phyloP scores from a whole-genome alignment of 2,113 vertebrate genomes.

The Nettapus auritus region DNA sequence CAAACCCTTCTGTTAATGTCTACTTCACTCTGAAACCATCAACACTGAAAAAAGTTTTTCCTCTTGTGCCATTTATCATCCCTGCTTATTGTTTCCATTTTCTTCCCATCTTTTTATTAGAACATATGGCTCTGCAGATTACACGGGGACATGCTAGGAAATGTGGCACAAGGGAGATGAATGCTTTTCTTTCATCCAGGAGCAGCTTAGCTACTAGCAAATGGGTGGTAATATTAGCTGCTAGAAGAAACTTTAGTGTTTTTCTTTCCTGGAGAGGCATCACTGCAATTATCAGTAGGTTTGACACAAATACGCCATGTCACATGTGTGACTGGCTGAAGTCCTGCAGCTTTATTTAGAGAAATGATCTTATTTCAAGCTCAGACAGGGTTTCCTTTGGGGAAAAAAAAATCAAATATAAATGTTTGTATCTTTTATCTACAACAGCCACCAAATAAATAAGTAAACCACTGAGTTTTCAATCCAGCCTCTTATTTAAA shows the following conservation, averaged over 20 bases:
- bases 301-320: rapidly evolving
- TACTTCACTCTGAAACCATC: neutral
- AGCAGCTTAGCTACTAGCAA: neutral
- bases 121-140: neutral
- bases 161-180: neutral
- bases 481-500: neutral
- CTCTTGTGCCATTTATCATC: neutral
- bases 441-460: neutral
- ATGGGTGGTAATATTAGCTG: neutral
- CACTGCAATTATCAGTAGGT: neutral
- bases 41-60: neutral
- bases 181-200: neutral
- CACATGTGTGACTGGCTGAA: neutral
- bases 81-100: neutral
- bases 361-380: neutral
- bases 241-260: neutral
- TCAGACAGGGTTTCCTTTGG: neutral
- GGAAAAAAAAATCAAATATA: neutral
- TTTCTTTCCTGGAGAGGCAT: neutral
- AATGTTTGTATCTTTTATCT: neutral
- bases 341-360: neutral
- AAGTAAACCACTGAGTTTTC: neutral
- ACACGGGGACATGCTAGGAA: neutral
- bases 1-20: neutral
- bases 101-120: neutral